Percentiles rank a stretch among this genome's conserved stretches.
These are phyloP conservation scores for Enteromius trimaculatus DNA, from an alignment of 2,797 vertebrate species.

Conservation along the genomic window DNA sequence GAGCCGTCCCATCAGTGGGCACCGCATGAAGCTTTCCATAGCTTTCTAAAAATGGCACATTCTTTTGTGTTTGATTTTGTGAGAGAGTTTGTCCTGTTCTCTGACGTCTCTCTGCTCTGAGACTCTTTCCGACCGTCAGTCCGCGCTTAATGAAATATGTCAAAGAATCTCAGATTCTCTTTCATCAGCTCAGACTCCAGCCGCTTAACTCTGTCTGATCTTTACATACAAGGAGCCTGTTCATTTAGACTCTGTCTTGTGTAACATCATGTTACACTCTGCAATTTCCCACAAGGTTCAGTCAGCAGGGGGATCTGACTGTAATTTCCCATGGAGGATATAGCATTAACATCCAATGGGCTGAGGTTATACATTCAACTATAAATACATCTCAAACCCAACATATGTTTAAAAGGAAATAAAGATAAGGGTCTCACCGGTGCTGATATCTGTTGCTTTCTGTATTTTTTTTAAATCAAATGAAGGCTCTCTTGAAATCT, in stretches of 20 bases:
- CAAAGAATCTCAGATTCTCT: neutral
- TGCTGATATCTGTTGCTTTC: neutral
- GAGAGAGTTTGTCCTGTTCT: constrained; percentile 20
- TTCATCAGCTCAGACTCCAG: neutral
- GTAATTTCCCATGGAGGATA: constrained; percentile 25
- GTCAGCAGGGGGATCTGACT: constrained; percentile 25
- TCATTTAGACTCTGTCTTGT: neutral
- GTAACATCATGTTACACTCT: neutral
- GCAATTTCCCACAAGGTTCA: constrained; percentile 7
- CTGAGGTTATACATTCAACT: neutral
- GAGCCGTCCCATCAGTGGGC: neutral
- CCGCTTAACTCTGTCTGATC: neutral
- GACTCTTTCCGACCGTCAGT: neutral
- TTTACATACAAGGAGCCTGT: neutral
- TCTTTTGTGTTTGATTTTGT: constrained; percentile 20
- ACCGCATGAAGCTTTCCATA: constrained; percentile 12
- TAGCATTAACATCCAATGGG: neutral
- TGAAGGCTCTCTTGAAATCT: neutral
- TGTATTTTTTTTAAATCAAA: constrained; percentile 10
- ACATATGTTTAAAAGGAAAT: neutral
- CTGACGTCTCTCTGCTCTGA: neutral
- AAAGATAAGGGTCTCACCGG: constrained; percentile 12
- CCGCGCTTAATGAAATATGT: neutral
- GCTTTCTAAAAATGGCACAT: constrained; percentile 47
- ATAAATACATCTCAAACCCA: neutral